These are phyloP conservation scores for Trididemnum clinides DNA, from an alignment of 23 tunicate species.

Conservation along the genomic window DNA sequence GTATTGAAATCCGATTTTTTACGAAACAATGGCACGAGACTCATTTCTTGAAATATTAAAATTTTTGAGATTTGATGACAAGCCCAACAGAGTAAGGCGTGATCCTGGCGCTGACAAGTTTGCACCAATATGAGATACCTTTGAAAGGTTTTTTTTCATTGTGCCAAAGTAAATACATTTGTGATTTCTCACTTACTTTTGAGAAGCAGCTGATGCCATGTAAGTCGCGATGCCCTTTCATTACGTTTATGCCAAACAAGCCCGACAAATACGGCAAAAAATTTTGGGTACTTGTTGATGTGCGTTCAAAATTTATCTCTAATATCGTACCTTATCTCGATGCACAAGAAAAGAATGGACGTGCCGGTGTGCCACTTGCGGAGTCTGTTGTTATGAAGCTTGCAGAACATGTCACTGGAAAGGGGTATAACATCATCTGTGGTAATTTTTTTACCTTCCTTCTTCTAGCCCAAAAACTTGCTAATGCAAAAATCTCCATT, in stretches of 20 bases:
- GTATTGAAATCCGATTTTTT: not conserved
- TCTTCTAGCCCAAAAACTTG: not conserved
- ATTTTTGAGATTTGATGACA: constrained; percentile 13
- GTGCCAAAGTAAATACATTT: not conserved
- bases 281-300: constrained; percentile 11
- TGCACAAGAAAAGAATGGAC: constrained; percentile 3
- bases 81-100: constrained; percentile 1
- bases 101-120: not conserved
- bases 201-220: constrained; percentile 14
- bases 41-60: not conserved
- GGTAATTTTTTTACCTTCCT: not conserved
- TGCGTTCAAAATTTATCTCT: not conserved
- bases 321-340: not conserved
- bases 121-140: constrained; percentile 3
- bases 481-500: not conserved
- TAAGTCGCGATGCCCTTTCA: constrained; percentile 6
- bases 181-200: not conserved
- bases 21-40: not conserved
- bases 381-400: not conserved
- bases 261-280: not conserved
- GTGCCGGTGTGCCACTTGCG: not conserved
- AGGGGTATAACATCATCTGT: constrained; percentile 10
- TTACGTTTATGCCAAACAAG: not conserved
- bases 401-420: not conserved
- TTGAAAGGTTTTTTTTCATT: not conserved